phyloP scores from a whole-genome alignment of 2,888 invertebrate species.

The Caenorhabditis afra region DNA sequence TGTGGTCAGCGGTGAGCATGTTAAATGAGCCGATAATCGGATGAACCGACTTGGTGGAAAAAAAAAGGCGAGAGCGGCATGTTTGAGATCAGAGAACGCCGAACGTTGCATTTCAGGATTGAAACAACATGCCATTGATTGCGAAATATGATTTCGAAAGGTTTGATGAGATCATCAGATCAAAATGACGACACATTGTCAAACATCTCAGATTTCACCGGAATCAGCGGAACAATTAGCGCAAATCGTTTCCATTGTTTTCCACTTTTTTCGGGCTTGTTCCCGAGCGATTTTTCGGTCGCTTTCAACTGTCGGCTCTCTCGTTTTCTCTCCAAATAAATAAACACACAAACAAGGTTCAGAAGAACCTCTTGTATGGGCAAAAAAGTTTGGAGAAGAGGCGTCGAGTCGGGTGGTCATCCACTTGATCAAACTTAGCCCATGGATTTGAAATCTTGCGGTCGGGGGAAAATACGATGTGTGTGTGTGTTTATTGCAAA shows the following conservation, averaged over 20 bases:
- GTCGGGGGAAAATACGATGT: slow-evolving; percentile 29
- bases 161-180: not conserved
- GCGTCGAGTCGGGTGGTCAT: not conserved
- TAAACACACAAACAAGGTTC: not conserved
- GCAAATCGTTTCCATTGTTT: not conserved
- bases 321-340: not conserved
- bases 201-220: not conserved
- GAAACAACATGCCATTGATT: too few species aligned
- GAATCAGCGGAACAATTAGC: not conserved
- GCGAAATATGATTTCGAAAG: too few species aligned
- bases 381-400: too few species aligned
- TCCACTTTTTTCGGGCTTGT: not conserved
- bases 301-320: not conserved
- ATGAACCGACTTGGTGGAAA: not conserved
- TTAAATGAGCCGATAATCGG: slow-evolving; percentile 56
- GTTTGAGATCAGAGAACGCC: too few species aligned
- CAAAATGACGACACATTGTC: not conserved
- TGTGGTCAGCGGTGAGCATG: slow-evolving; percentile 46
- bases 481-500: slow-evolving; percentile 17
- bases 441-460: slow-evolving; percentile 45
- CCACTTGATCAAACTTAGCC: slow-evolving; percentile 54
- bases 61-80: too few species aligned
- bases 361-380: too few species aligned
- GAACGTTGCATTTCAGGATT: too few species aligned
- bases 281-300: not conserved